Conservation (phyloP, 2,888 invertebrate species). For the Sinelater perroti region DNA sequence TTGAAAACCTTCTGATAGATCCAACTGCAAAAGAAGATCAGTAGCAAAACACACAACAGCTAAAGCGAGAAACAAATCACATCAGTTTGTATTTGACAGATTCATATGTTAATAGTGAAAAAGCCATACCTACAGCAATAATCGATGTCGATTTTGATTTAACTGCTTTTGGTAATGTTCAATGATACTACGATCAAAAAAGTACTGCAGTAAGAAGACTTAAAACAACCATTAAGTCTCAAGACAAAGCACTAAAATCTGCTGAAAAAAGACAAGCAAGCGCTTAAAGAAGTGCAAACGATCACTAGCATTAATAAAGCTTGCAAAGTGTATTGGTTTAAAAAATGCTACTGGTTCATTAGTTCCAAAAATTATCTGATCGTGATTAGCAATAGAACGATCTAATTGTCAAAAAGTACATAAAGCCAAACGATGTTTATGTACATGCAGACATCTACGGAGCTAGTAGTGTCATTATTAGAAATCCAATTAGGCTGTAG, state of each 20-base stretch:
- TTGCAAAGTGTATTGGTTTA: slow-evolving; percentile 97
- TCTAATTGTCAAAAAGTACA: slow-evolving; percentile 89
- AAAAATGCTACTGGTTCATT: slow-evolving; percentile 99
- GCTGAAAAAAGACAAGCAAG: slow-evolving; percentile 92
- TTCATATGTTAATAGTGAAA: slow-evolving; percentile 69
- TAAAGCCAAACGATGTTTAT: slow-evolving; percentile 87
- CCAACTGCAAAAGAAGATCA: slow-evolving; percentile 79
- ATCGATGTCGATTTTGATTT: slow-evolving; percentile 91
- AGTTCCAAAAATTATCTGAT: slow-evolving; percentile 94
- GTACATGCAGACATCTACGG: slow-evolving; percentile 97
- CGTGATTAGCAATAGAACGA: slow-evolving; percentile 99
- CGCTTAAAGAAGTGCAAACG: slow-evolving; percentile 85
- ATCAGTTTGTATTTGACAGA: slow-evolving; percentile 81
- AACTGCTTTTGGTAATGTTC: slow-evolving; percentile 92
- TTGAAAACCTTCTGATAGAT: slow-evolving; percentile 81
- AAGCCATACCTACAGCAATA: slow-evolving; percentile 68
- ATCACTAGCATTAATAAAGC: slow-evolving; percentile 94
- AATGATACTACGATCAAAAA: slow-evolving; percentile 92
- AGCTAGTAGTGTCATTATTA: slow-evolving; percentile 90
- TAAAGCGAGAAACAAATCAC: slow-evolving; percentile 91
- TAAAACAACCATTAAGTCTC: slow-evolving; percentile 94
- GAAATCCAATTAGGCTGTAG: slow-evolving; percentile 76
- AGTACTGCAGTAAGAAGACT: slow-evolving; percentile 92
- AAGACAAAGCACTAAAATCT: slow-evolving; percentile 92
- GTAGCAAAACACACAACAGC: slow-evolving; percentile 82